These are phyloP conservation scores for Bucorvus abyssinicus DNA, from an alignment of 2,797 vertebrate species.

Conservation along the genomic window DNA sequence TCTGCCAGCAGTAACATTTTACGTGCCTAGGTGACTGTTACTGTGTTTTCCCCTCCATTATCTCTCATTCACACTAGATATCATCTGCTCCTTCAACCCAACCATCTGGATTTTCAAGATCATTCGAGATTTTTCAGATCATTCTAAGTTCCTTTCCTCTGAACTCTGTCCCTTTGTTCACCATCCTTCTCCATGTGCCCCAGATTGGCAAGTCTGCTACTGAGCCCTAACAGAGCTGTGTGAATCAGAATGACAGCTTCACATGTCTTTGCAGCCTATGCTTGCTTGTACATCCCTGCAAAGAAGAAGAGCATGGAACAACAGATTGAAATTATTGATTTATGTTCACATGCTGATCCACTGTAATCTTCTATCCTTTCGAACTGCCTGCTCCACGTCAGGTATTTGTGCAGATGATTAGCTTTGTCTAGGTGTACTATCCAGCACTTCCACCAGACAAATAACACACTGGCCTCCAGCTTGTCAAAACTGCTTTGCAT, in stretches of 20 bases:
- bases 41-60: background rate
- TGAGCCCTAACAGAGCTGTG: background rate
- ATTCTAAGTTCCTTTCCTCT: background rate
- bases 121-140: too few species aligned
- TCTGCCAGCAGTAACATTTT: background rate
- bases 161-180: background rate
- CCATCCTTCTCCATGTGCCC: background rate
- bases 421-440: background rate
- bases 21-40: background rate
- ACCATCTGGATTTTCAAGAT: background rate
- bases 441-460: background rate
- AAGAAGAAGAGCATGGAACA: background rate
- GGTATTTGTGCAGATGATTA: background rate
- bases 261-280: background rate
- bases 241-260: background rate
- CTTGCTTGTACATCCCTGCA: background rate
- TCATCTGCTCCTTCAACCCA: background rate
- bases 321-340: background rate
- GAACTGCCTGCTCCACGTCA: background rate
- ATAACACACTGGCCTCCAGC: background rate
- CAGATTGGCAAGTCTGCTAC: background rate
- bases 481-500: background rate
- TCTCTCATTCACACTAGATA: background rate
- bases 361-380: background rate
- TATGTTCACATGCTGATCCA: background rate